These are phyloP conservation scores for Gallinago media DNA, from an alignment of 2,113 vertebrate species.

Conservation along the genomic window DNA sequence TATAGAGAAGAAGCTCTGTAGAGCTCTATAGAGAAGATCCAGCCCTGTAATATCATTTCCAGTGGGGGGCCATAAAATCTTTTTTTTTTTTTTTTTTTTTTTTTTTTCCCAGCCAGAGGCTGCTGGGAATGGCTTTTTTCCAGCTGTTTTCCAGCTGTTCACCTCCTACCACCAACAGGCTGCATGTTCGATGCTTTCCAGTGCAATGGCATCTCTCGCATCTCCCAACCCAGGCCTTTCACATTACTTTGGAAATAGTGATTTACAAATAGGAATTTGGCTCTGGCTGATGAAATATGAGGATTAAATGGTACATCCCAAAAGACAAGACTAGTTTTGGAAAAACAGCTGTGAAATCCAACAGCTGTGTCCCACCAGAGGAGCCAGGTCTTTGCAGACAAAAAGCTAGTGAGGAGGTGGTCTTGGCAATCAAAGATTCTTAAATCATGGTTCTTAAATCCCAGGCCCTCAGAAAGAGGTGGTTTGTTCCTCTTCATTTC, in stretches of 20 bases:
- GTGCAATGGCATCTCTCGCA: not conserved
- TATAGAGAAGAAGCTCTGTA: too few species aligned
- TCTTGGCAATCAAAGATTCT: not conserved
- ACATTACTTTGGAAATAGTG: not conserved
- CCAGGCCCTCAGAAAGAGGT: not conserved
- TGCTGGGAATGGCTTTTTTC: not conserved
- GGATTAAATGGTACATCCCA: not conserved
- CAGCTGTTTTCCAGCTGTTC: not conserved
- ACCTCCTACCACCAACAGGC: not conserved
- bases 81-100: not conserved
- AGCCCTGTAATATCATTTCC: too few species aligned
- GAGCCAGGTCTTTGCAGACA: not conserved
- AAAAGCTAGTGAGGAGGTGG: not conserved
- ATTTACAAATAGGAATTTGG: slow-evolving; percentile 19
- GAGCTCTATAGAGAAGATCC: too few species aligned
- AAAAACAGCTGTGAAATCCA: slow-evolving; percentile 17
- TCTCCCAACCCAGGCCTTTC: not conserved
- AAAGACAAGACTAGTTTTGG: not conserved
- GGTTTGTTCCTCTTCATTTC: not conserved
- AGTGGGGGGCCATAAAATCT: not conserved
- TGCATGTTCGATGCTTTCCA: not conserved
- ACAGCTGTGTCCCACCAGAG: not conserved
- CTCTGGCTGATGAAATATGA: not conserved
- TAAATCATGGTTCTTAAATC: not conserved
- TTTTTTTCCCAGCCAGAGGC: not conserved